Conservation (phyloP, 2,113 vertebrate genomes). For the Myodes glareolus region DNA sequence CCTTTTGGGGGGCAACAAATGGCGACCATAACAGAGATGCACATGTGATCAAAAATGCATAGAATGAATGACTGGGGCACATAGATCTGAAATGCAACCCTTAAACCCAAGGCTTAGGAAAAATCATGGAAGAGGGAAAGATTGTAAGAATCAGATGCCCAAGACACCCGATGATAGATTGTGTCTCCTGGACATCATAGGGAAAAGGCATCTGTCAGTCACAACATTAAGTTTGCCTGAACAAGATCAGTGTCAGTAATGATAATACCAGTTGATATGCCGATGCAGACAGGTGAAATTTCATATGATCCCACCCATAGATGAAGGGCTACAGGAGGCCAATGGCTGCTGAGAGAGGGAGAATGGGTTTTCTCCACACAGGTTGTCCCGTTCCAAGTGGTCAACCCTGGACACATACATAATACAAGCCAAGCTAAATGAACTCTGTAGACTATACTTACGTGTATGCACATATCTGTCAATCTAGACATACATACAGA, state of each 20-base stretch:
- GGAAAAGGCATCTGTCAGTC: neutral
- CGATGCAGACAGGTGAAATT: neutral
- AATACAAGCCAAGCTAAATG: neutral
- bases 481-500: neutral
- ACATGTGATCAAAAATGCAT: neutral
- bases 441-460: neutral
- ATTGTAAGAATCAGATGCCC: neutral
- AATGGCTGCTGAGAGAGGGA: neutral
- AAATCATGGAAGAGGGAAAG: neutral
- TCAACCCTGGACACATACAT: neutral
- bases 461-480: neutral
- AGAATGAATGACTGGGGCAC: neutral
- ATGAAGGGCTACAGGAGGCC: neutral
- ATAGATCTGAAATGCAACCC: neutral
- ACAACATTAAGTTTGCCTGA: neutral
- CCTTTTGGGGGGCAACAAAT: neutral
- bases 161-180: neutral
- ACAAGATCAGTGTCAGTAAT: neutral
- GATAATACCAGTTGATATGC: neutral
- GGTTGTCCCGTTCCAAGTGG: neutral
- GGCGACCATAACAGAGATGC: neutral
- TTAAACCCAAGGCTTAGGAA: neutral
- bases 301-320: neutral
- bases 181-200: neutral
- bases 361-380: neutral